Evolutionary conservation across 2,888 invertebrate genomes (phyloP).

Genomic region (Mesopsocus fuscifrons): DNA sequence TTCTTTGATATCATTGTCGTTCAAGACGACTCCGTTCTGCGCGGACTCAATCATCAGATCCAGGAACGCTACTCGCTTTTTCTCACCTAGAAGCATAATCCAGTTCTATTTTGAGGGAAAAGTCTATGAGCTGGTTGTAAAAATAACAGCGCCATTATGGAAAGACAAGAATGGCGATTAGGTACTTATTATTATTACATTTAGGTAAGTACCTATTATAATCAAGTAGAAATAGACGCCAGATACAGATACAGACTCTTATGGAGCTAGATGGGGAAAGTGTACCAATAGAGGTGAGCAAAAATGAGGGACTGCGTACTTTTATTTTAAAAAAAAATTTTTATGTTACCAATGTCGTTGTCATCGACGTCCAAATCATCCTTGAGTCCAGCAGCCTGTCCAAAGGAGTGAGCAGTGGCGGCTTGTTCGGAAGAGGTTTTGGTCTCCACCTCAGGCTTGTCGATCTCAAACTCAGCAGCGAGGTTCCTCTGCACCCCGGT

Average conservation of each 20-base stretch:
- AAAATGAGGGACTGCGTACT: not conserved
- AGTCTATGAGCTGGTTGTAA: not conserved
- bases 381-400: constrained; percentile 49
- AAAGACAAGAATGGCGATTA: too few species aligned
- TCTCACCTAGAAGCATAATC: constrained; percentile 34
- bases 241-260: not conserved
- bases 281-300: too few species aligned
- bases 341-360: constrained; percentile 44
- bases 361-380: constrained; percentile 72
- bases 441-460: constrained; percentile 17
- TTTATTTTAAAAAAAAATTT: too few species aligned
- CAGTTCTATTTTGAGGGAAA: not conserved
- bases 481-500: not conserved
- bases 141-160: not conserved
- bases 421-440: constrained; percentile 31
- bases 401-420: constrained; percentile 46
- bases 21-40: constrained; percentile 51
- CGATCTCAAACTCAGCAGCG: not conserved
- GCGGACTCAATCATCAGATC: constrained; percentile 76
- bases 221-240: too few species aligned
- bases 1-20: constrained; percentile 64
- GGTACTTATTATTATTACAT: too few species aligned
- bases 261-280: too few species aligned
- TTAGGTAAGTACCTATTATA: too few species aligned
- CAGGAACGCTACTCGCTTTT: constrained; percentile 69